phyloP scores from a whole-genome alignment of 2,888 invertebrate genomes.

The Junonia oenone region DNA sequence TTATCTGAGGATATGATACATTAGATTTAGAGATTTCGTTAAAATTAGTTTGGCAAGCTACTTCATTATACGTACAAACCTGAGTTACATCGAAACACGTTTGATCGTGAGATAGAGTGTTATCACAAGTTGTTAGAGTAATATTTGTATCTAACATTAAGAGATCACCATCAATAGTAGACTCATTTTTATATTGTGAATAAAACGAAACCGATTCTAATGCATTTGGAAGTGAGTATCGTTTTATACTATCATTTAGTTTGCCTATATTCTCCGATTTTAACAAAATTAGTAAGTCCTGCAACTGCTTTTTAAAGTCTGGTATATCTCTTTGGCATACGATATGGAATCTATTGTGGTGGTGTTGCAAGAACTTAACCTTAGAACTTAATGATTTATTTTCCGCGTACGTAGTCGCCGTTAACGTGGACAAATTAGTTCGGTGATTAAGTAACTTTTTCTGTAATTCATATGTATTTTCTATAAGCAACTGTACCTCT shows the following conservation, averaged over 20 bases:
- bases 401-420: constrained; percentile 67
- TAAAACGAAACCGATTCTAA: constrained; percentile 47
- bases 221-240: constrained; percentile 56
- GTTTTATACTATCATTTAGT: constrained; percentile 47
- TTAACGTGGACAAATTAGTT: constrained; percentile 63
- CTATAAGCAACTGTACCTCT: constrained; percentile 53
- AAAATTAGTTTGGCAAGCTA: constrained; percentile 44
- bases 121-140: constrained; percentile 57
- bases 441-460: constrained; percentile 61
- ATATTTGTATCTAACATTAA: constrained; percentile 69
- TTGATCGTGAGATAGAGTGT: constrained; percentile 57
- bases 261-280: constrained; percentile 41
- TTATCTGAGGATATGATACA: constrained; percentile 36
- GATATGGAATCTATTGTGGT: constrained; percentile 57
- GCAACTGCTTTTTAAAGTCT: constrained; percentile 55
- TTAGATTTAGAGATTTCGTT: constrained; percentile 35
- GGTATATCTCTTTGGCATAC: constrained; percentile 67
- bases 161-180: constrained; percentile 61
- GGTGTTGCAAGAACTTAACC: constrained; percentile 60
- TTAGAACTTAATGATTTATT: constrained; percentile 62
- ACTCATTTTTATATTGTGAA: constrained; percentile 56
- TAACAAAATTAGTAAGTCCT: constrained; percentile 50
- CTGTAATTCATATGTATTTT: constrained; percentile 54
- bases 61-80: constrained; percentile 45
- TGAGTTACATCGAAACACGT: constrained; percentile 59